Conservation (phyloP, 2,797 vertebrate genomes). For the Ibycter americanus region DNA sequence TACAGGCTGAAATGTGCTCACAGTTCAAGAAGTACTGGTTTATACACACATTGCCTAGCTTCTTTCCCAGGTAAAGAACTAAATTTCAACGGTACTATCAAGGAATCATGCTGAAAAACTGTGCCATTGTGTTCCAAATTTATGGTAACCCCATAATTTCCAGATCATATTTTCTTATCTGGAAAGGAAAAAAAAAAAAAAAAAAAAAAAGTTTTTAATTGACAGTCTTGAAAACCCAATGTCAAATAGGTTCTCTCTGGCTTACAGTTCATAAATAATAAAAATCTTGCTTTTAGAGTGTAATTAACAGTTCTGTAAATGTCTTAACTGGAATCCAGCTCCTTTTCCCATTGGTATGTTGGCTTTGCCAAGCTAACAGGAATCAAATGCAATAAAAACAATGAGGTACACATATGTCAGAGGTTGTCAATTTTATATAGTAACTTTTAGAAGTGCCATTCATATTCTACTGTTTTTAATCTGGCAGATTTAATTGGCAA, state of each 20-base stretch:
- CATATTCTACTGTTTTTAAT: neutral
- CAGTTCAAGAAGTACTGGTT: neutral
- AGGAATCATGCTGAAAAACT: neutral
- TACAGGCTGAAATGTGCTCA: neutral
- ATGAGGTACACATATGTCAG: neutral
- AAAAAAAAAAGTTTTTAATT: neutral
- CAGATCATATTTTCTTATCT: neutral
- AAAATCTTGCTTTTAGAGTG: neutral
- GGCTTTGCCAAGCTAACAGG: neutral
- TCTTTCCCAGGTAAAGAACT: neutral
- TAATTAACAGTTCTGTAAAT: neutral
- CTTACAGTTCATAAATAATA: neutral
- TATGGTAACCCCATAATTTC: neutral
- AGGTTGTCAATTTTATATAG: neutral
- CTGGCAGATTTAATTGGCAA: neutral
- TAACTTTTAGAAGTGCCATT: neutral
- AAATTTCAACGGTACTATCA: neutral
- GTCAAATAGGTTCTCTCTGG: neutral
- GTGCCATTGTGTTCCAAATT: neutral
- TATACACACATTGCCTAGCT: neutral
- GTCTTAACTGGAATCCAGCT: neutral
- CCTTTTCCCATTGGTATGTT: neutral
- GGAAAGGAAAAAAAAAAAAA: neutral
- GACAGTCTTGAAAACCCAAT: neutral
- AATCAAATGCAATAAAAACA: neutral